Percentiles rank a stretch among this genome's conserved stretches.
phyloP scores from a whole-genome alignment of 2,797 vertebrate genomes.

The Telmatherina bonti region DNA sequence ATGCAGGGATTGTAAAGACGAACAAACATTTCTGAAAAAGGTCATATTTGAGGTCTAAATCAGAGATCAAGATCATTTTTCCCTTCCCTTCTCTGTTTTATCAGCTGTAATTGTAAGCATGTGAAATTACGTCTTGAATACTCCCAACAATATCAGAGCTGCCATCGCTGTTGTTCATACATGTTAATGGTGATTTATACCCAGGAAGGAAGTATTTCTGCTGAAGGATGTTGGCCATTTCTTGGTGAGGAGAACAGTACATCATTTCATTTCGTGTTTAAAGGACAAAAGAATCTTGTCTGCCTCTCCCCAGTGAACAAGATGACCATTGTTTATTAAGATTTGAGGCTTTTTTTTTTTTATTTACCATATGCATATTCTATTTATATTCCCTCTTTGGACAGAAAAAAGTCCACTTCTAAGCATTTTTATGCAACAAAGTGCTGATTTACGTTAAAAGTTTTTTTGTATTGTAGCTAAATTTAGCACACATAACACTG shows the following conservation, averaged over 20 bases:
- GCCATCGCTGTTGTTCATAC: conserved; percentile 37
- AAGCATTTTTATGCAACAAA: not conserved
- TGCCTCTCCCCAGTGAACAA: conserved; percentile 25
- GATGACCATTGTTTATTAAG: conserved; percentile 10
- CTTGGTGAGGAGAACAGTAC: conserved; percentile 8
- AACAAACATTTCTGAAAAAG: not conserved
- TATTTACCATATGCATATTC: not conserved
- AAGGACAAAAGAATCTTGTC: conserved; percentile 36
- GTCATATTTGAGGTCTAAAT: conserved; percentile 6
- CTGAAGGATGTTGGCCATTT: conserved; percentile 26
- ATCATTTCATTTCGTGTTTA: conserved; percentile 9
- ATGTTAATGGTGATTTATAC: conserved; percentile 43
- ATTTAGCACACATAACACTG: not conserved
- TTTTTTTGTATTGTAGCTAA: not conserved
- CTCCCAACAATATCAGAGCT: conserved; percentile 42
- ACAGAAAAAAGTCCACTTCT: not conserved
- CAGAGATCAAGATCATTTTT: conserved; percentile 9
- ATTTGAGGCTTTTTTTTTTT: conserved; percentile 9
- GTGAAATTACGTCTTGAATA: conserved; percentile 40
- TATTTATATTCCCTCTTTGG: conserved; percentile 1
- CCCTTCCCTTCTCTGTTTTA: conserved; percentile 3
- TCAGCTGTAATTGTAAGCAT: conserved; percentile 47
- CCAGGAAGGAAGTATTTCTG: conserved; percentile 49
- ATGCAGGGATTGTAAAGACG: conserved; percentile 10
- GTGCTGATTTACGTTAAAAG: not conserved